Evolutionary conservation across 2,797 vertebrate species (phyloP).

Genomic region (Malacoraja senta): DNA sequence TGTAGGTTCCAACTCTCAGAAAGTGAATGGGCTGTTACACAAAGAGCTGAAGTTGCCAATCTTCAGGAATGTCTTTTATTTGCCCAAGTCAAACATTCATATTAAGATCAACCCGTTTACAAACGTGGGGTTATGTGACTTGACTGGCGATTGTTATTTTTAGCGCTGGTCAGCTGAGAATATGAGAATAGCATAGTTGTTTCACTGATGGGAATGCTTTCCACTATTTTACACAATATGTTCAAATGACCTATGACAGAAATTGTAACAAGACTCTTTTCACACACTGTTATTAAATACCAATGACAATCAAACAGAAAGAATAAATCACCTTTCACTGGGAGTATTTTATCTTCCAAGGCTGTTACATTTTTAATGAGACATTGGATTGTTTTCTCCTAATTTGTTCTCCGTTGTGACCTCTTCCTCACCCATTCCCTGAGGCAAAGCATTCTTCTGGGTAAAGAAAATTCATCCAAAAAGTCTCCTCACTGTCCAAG

Average conservation of each 20-base stretch:
- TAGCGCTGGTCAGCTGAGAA: background rate
- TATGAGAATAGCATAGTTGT: background rate
- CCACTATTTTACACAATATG: background rate
- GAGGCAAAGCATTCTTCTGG: background rate
- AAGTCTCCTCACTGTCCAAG: background rate
- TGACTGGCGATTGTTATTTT: background rate
- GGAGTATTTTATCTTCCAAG: background rate
- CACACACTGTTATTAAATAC: background rate
- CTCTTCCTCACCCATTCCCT: background rate
- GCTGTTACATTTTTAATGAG: background rate
- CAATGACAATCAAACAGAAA: background rate
- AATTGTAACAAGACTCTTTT: background rate
- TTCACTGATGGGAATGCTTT: background rate
- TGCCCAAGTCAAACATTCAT: background rate
- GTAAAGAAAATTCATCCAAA: background rate
- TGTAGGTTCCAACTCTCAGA: background rate
- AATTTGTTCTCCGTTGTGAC: background rate
- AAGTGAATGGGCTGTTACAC: background rate
- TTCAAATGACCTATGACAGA: background rate
- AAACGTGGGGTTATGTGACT: background rate
- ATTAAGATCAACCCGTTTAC: background rate
- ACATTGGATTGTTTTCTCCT: background rate
- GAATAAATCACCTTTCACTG: background rate
- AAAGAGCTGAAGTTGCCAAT: background rate
- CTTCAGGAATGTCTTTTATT: constrained; percentile 14